Evolutionary conservation across 2,113 vertebrate species (phyloP).

Genomic region (Cinclus cinclus): DNA sequence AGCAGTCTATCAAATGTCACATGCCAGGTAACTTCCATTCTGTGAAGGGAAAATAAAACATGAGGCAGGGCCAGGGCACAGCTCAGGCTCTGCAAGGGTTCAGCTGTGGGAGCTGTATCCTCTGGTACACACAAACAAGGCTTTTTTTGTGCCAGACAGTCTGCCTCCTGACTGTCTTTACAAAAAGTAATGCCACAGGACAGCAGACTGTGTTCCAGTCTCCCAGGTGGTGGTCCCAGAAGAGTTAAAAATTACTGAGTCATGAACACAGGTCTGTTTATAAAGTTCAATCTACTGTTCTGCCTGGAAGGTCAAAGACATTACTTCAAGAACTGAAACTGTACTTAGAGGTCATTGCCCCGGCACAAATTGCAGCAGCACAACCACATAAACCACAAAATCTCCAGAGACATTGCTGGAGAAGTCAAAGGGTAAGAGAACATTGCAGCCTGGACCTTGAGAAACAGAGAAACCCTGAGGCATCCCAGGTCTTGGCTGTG

Average conservation of each 20-base stretch:
- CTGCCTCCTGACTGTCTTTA: not conserved
- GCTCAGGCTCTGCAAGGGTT: fast-evolving
- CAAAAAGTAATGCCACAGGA: not conserved
- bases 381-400: conserved; percentile 32
- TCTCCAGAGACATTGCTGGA: not conserved
- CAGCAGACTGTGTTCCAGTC: not conserved
- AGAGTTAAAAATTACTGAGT: not conserved
- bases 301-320: conserved; percentile 7
- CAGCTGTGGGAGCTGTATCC: not conserved
- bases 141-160: not conserved
- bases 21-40: not conserved
- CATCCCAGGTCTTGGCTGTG: not conserved
- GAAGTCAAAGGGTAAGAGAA: not conserved
- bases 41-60: not conserved
- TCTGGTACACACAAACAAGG: not conserved
- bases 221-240: not conserved
- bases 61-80: not conserved
- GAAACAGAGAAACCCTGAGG: not conserved
- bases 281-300: not conserved
- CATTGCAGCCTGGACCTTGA: not conserved
- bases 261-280: not conserved
- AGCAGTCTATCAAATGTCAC: not conserved
- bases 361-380: conserved; percentile 9
- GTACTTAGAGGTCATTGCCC: conserved; percentile 19
- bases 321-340: not conserved